Evolutionary conservation across 1,140 invertebrate genomes (phyloP), one percentile per base, ranked within the genome.

Genomic region (Camponotus pennsylvanicus): DNA sequence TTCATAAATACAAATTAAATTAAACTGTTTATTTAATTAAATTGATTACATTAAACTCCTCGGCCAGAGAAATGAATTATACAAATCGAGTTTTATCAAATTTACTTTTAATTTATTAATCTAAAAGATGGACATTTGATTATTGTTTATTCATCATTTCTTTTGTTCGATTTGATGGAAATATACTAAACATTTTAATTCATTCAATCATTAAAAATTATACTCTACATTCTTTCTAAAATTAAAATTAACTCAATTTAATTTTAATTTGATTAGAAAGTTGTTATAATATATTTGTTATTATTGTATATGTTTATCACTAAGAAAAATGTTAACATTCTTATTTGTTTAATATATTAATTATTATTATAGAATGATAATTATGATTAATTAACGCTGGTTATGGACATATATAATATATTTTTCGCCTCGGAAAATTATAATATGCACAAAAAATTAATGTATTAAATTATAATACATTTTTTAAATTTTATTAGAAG

Each of bases 191-290:
- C 27, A 34, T 55, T 70, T 1, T 34, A 37, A 73, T 73, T 55
- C 34, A 75, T 21, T 37, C 4, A 4, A 75, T 37, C n/a, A 37
- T 57, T n/a, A n/a, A 73, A 73, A n/a, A 73, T 55, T 55, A 27
- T 59, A 27, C 27, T 21, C 2, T n/a, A 32, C 37, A 55, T 11
- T 75, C 18, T 15, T 21, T 57, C n/a, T 75, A 21, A n/a, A 57
- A 75, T 21, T 55, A 37, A 73, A 5, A 13, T 32, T 5, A 21
- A n/a, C 59, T 76, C 15, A 61, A 11, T 73, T 52, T 27, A n/a
- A 73, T 52, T 55, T 45, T 27, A 32, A 27, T 52, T 52, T 11
- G 11, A 42, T 76, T 42, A 7, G 18, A 3, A 59, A 5, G 15
- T 76, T 76, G n/a, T 71, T n/a, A 21, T 27, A 27, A 27, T 27